These are phyloP conservation scores for Drosophila anceps DNA, from an alignment of 2,888 invertebrate species.

Conservation along the genomic window DNA sequence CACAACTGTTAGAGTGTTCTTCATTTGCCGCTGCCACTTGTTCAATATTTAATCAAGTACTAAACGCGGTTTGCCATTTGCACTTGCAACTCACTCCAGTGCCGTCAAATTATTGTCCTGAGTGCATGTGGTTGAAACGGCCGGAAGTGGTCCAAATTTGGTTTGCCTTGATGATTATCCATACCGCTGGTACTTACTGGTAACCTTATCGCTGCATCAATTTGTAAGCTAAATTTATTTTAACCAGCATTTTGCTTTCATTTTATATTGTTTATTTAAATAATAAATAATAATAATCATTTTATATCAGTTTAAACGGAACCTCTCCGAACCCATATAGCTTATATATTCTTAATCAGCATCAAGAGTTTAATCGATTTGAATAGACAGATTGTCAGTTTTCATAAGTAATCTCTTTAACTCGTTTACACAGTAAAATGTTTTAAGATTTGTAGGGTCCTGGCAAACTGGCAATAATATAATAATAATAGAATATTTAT, in stretches of 20 bases:
- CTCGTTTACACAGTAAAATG: no score
- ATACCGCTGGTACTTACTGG: background rate
- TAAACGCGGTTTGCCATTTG: slow-evolving; percentile 38
- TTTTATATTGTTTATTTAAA: no score
- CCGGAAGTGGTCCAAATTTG: slow-evolving; percentile 22
- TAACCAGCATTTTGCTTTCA: no score
- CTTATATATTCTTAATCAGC: no score
- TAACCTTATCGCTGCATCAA: background rate
- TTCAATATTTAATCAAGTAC: slow-evolving; percentile 67
- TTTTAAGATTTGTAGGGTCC: no score
- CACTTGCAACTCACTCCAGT: slow-evolving; percentile 8
- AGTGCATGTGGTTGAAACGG: slow-evolving; percentile 7
- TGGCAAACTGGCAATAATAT: background rate
- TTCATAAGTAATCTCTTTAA: no score
- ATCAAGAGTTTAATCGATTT: no score
- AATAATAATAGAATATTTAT: background rate
- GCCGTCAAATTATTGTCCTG: slow-evolving; percentile 31
- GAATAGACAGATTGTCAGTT: no score
- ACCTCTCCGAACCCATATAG: no score
- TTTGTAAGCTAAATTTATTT: background rate
- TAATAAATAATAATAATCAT: no score
- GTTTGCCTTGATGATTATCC: slow-evolving; percentile 2
- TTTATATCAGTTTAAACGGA: no score
- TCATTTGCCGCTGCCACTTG: slow-evolving; percentile 15
- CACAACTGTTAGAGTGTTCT: slow-evolving; percentile 2